Evolutionary conservation across 2,888 invertebrate species (phyloP).

Genomic region (Drosophila fungiperda): DNA sequence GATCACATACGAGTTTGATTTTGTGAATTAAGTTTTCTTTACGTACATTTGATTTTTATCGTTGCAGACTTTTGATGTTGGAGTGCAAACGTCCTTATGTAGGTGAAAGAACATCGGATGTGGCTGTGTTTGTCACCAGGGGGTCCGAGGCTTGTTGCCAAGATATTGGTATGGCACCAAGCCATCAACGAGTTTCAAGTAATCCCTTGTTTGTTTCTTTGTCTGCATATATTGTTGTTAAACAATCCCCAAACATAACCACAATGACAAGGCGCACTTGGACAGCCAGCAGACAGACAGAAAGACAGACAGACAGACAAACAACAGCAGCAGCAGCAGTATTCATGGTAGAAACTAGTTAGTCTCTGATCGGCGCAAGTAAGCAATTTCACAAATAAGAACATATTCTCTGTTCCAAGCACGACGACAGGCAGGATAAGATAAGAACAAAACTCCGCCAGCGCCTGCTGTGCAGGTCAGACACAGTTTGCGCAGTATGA

Average conservation of each 20-base stretch:
- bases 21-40: slow-evolving; percentile 13
- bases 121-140: slow-evolving; percentile 59
- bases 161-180: slow-evolving; percentile 44
- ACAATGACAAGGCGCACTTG: slow-evolving; percentile 59
- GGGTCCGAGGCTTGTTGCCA: slow-evolving; percentile 38
- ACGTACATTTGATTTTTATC: slow-evolving; percentile 2
- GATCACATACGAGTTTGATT: not conserved
- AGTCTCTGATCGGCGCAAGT: slow-evolving; percentile 68
- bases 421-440: slow-evolving; percentile 62
- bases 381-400: slow-evolving; percentile 78
- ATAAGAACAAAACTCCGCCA: slow-evolving; percentile 69
- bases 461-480: slow-evolving; percentile 72
- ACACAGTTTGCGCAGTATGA: slow-evolving; percentile 59
- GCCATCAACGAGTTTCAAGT: slow-evolving; percentile 62
- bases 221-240: slow-evolving; percentile 67
- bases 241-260: slow-evolving; percentile 65
- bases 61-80: slow-evolving; percentile 46
- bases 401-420: slow-evolving; percentile 55
- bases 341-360: slow-evolving; percentile 66
- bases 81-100: slow-evolving; percentile 55
- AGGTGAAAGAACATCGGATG: slow-evolving; percentile 65
- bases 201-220: slow-evolving; percentile 62
- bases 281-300: slow-evolving; percentile 20
- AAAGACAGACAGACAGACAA: slow-evolving; percentile 7
- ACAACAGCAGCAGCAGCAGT: slow-evolving; percentile 43